Evolutionary conservation across 2,888 invertebrate species (phyloP).

Genomic region (Anoplius nigerrimus): DNA sequence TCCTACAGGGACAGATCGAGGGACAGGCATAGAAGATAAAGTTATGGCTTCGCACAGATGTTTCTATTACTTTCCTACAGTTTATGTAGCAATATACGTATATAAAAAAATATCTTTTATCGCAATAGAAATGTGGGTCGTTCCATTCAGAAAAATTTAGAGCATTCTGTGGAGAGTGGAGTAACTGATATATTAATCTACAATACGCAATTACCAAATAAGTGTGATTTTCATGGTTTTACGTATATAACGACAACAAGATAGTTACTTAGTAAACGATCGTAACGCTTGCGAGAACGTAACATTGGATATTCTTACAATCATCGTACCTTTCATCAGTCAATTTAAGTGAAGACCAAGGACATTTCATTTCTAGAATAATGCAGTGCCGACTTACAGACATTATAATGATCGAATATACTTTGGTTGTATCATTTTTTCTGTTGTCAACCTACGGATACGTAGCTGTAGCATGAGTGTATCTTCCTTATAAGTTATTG

Average conservation of each 20-base stretch:
- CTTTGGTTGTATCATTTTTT: conserved; percentile 45
- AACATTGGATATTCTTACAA: no score
- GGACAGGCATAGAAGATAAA: conserved; percentile 72
- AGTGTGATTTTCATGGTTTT: no score
- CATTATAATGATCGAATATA: conserved; percentile 24
- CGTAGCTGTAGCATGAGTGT: conserved; percentile 65
- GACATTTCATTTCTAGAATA: conserved; percentile 4
- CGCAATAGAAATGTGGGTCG: conserved; percentile 6
- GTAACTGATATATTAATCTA: conserved; percentile 5
- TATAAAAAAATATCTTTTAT: conserved; percentile 8
- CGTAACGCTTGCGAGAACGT: no score
- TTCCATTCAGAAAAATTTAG: conserved; percentile 10
- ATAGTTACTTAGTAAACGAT: no score
- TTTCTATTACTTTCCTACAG: conserved; percentile 51
- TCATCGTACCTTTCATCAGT: no score
- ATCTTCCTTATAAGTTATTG: conserved; percentile 60
- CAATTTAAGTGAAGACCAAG: background rate
- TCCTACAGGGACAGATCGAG: conserved; percentile 72
- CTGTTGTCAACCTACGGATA: conserved; percentile 42
- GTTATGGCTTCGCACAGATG: conserved; percentile 60
- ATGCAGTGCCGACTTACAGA: conserved; percentile 6
- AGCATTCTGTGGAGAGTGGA: background rate
- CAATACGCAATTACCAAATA: no score
- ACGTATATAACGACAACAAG: no score
- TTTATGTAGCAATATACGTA: conserved; percentile 32